A percentile compares a stretch with the other conserved stretches of the same genome.
Conservation (phyloP, 2,888 invertebrate genomes). For the Euproctis similis region DNA sequence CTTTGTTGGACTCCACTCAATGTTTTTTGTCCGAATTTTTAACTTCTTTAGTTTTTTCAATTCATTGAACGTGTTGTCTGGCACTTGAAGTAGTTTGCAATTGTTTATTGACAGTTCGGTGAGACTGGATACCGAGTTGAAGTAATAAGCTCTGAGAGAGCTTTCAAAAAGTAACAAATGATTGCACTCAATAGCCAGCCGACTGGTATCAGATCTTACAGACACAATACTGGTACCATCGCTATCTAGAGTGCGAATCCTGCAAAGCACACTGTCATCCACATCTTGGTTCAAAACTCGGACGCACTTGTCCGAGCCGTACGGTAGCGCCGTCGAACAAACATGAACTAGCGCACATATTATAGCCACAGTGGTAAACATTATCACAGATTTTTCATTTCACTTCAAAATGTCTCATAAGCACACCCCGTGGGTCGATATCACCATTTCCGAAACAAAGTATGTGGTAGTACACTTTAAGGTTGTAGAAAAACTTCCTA, state of each 20-base stretch:
- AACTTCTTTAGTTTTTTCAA: conserved; percentile 86
- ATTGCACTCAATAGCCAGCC: conserved; percentile 85
- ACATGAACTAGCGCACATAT: conserved; percentile 73
- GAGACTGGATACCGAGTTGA: conserved; percentile 82
- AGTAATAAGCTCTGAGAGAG: conserved; percentile 81
- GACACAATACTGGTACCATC: conserved; percentile 79
- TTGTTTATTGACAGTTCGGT: conserved; percentile 84
- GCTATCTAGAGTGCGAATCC: conserved; percentile 81
- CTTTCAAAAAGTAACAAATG: conserved; percentile 87
- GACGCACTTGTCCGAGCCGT: conserved; percentile 69
- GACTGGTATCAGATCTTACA: conserved; percentile 80
- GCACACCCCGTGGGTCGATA: conserved; percentile 74
- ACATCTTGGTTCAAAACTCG: conserved; percentile 57
- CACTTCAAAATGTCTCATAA: conserved; percentile 72
- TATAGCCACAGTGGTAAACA: conserved; percentile 60
- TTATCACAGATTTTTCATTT: conserved; percentile 74
- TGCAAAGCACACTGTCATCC: conserved; percentile 79
- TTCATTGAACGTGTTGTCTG: conserved; percentile 86
- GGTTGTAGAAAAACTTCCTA: conserved; percentile 63
- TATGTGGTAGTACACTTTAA: conserved; percentile 58
- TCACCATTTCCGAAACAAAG: conserved; percentile 76
- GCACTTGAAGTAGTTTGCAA: conserved; percentile 86
- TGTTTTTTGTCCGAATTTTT: conserved; percentile 85
- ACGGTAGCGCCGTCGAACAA: conserved; percentile 71
- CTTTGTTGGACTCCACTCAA: conserved; percentile 85